Conservation (phyloP, 1,140 invertebrate species). For the Drosophila elegans region DNA sequence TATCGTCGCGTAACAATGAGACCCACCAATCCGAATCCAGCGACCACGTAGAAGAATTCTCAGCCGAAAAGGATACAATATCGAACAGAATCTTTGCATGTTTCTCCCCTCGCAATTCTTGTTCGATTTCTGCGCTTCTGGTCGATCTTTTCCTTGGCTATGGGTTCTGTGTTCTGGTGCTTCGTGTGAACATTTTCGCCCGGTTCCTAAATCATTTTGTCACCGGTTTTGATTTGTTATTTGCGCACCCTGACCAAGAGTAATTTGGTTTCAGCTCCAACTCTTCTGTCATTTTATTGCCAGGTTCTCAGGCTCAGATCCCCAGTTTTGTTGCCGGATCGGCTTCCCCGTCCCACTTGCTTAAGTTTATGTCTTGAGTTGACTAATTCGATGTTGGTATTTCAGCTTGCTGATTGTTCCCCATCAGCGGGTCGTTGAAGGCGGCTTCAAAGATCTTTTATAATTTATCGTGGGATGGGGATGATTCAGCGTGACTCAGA, state of each 20-base stretch:
- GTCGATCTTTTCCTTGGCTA: slow-evolving; percentile 7
- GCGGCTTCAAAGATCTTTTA: slow-evolving; percentile 1
- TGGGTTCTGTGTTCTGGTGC: slow-evolving; percentile 34
- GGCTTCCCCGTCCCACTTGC: neutral
- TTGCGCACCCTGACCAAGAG: slow-evolving; percentile 56
- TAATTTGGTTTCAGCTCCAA: slow-evolving; percentile 61
- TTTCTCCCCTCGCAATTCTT: slow-evolving; percentile 41
- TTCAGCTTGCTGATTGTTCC: slow-evolving; percentile 2
- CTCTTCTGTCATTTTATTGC: slow-evolving; percentile 48
- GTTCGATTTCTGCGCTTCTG: slow-evolving; percentile 40
- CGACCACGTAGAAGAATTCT: slow-evolving; percentile 63
- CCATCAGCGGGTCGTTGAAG: slow-evolving; percentile 1
- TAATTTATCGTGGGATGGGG: neutral
- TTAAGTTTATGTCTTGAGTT: slow-evolving; percentile 10
- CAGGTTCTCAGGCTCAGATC: slow-evolving; percentile 68
- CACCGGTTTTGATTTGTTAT: slow-evolving; percentile 83
- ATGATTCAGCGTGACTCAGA: slow-evolving; percentile 9
- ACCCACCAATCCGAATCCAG: slow-evolving; percentile 36
- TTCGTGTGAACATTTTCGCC: slow-evolving; percentile 79
- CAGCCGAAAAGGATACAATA: slow-evolving; percentile 72
- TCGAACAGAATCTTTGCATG: slow-evolving; percentile 47
- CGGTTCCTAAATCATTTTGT: slow-evolving; percentile 82
- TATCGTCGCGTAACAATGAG: slow-evolving; percentile 73
- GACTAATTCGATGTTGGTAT: slow-evolving; percentile 43
- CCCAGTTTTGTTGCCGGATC: slow-evolving; percentile 23